Evolutionary conservation across 2,888 invertebrate species (phyloP), one percentile per base, ranked within the genome.

Genomic region (Caprella mutica): DNA sequence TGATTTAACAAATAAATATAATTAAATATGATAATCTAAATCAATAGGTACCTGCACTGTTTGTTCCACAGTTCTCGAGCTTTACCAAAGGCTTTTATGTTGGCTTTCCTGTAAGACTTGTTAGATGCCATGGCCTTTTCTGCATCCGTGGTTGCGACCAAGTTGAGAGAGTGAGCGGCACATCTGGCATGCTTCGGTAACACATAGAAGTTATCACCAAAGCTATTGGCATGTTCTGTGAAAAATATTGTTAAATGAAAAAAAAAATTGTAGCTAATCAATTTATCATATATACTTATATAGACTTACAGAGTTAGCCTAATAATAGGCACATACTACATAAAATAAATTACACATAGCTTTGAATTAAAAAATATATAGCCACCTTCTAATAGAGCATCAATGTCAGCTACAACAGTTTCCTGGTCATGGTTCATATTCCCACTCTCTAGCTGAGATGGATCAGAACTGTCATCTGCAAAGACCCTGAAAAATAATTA

Each of bases 61-160:
- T 52, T 38, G 38, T 52, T 40, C 52, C 52, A 52, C n/a, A 52
- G 40, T 19, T 38, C 19, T 17, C 19, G 21, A 52, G 52, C 52
- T 38, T 52, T 52, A 23, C 24, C 39, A 26, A 52, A 52, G 14
- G 52, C 39, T 8, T 6, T 38, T 17, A 14, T 12, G 52, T 52
- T 23, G 24, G 24, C 23, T 40, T 52, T 52, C 52, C 23, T 52
- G 38, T 38, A 52, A 40, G 24, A 38, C 17, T 14, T 40, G 24
- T 23, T 26, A 14, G 21, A 26, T 30, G 9, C n/a, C 39, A 39
- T 24, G 52, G 52, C 52, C 38, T 52, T 52, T 17, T 38, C 39
- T 17, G 52, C 38, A 38, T 52, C 39, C 14, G 24, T 26, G 40
- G 52, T 52, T 38, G 52, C 52, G 1, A 52, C 40, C 17, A 38